Conservation (phyloP, 2,797 vertebrate species). For the Cossypha caffra region DNA sequence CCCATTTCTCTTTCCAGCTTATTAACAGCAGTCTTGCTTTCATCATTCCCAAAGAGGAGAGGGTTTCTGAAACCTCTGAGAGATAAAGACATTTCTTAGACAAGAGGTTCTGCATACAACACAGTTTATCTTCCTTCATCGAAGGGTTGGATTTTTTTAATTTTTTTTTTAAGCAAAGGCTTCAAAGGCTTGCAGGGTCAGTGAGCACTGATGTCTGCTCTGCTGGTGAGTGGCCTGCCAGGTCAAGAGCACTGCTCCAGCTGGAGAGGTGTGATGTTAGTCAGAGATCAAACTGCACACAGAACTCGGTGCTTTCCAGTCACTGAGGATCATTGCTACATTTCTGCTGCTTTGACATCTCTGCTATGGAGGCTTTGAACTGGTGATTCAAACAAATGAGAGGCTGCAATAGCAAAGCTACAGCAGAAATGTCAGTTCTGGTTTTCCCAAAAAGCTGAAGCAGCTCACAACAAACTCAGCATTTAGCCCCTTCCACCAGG, state of each 20-base stretch:
- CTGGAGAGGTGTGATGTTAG: neutral
- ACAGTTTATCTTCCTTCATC: neutral
- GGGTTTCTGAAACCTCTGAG: neutral
- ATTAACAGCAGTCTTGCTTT: neutral
- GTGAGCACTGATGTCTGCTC: neutral
- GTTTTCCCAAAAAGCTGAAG: neutral
- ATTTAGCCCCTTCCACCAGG: neutral
- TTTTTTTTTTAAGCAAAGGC: neutral
- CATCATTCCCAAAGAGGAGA: neutral
- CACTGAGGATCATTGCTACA: neutral
- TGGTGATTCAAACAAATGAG: neutral
- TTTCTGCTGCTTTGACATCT: neutral
- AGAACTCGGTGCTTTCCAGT: neutral
- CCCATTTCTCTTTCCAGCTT: neutral
- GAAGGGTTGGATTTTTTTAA: accelerated
- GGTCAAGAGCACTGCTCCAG: neutral
- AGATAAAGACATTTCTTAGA: neutral
- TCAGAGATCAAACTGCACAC: neutral
- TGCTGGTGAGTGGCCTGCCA: neutral
- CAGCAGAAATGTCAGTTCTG: neutral
- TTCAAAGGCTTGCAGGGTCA: neutral
- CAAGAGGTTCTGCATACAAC: neutral
- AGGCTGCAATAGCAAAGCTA: neutral
- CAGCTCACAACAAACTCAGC: neutral
- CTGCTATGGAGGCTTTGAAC: neutral